A percentile compares a stretch with the other conserved stretches of the same genome.
phyloP scores from a whole-genome alignment of 2,113 vertebrate species.

The Microcebus murinus region DNA sequence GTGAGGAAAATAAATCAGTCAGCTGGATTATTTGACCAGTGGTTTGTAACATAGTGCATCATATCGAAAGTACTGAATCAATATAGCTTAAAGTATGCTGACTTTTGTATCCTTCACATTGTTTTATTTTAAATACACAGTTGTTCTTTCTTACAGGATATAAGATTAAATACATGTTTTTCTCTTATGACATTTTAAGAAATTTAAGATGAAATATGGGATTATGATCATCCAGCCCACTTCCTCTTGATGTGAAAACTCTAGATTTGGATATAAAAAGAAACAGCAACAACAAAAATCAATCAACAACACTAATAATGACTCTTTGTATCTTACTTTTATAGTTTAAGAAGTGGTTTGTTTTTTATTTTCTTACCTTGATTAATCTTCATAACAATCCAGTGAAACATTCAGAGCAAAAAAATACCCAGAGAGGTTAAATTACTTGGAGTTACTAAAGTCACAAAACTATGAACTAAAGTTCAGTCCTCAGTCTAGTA shows the following conservation, averaged over 20 bases:
- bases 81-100: not conserved
- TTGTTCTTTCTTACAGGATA: not conserved
- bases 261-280: not conserved
- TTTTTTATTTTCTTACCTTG: not conserved
- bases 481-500: not conserved
- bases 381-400: not conserved
- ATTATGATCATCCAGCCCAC: fast-evolving
- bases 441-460: not conserved
- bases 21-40: not conserved
- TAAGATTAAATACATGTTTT: not conserved
- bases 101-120: not conserved
- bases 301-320: not conserved
- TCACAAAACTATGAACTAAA: not conserved
- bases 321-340: not conserved
- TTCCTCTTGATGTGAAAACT: not conserved
- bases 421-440: not conserved
- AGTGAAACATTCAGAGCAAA: not conserved
- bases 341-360: not conserved
- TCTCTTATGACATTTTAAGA: not conserved
- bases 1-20: not conserved
- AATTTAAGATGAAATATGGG: not conserved
- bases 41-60: constrained; percentile 16
- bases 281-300: not conserved
- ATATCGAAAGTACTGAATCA: not conserved
- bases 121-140: constrained; percentile 8